Percentiles rank a stretch among this genome's conserved stretches.
phyloP scores from a whole-genome alignment of 1,140 invertebrate species.

The Pentalonia nigronervosa region DNA sequence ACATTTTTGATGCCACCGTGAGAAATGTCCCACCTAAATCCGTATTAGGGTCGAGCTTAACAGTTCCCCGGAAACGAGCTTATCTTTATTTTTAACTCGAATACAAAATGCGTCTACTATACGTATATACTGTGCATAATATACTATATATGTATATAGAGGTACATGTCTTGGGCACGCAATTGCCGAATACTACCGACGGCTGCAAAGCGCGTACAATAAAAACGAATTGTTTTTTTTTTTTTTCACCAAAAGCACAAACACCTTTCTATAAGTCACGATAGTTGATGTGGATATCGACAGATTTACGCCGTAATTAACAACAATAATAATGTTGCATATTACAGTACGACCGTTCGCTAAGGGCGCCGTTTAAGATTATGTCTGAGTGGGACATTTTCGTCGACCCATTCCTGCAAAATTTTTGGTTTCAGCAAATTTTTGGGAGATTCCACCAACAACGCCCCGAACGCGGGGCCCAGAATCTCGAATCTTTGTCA shows the following conservation, averaged over 20 bases:
- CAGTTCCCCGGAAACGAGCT: neutral
- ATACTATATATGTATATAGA: neutral
- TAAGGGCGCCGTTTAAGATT: neutral
- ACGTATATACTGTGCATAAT: neutral
- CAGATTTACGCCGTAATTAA: neutral
- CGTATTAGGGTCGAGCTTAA: neutral
- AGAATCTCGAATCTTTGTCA: neutral
- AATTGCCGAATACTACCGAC: neutral
- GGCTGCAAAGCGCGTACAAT: neutral
- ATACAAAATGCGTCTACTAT: neutral
- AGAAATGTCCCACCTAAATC: slow-evolving; percentile 11
- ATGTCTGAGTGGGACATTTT: neutral
- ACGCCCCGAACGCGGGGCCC: too few relatives aligned
- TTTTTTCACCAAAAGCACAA: neutral
- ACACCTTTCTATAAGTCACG: neutral
- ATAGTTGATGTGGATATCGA: neutral
- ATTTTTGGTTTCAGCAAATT: neutral
- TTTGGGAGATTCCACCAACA: too few relatives aligned
- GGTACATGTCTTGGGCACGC: neutral
- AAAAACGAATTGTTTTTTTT: neutral
- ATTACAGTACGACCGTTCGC: neutral
- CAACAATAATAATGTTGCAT: neutral
- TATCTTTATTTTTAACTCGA: slow-evolving; percentile 22
- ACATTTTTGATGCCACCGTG: neutral
- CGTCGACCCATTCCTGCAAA: fast-evolving